A percentile compares a stretch with the other conserved stretches of the same genome.
These are phyloP conservation scores for Polydrusus tereticollis DNA, from an alignment of 2,888 invertebrate species.

Conservation along the genomic window DNA sequence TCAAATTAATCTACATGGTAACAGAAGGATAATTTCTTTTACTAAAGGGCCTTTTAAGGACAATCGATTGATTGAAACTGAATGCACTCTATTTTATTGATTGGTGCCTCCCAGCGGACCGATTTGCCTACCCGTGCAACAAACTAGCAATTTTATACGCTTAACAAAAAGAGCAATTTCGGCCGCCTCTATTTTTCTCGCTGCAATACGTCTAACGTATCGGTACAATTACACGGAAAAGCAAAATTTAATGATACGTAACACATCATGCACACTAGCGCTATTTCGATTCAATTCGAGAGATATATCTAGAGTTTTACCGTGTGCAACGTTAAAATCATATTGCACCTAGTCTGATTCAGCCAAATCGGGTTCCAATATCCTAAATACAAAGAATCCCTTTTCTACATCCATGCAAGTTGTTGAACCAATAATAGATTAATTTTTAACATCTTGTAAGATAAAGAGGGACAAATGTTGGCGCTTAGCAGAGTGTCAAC, in stretches of 20 bases:
- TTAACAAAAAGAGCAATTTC: constrained; percentile 17
- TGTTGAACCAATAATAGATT: too few species aligned
- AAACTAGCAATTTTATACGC: constrained; percentile 19
- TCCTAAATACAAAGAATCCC: too few species aligned
- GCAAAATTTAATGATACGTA: constrained; percentile 62
- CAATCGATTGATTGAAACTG: too few species aligned
- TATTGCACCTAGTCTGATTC: too few species aligned
- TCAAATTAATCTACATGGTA: too few species aligned
- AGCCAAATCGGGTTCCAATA: too few species aligned
- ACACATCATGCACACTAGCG: constrained; percentile 58
- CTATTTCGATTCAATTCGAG: constrained; percentile 55
- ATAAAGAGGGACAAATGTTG: neutral
- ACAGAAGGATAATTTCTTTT: too few species aligned
- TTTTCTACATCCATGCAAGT: too few species aligned
- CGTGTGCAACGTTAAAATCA: neutral
- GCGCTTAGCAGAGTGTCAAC: too few species aligned
- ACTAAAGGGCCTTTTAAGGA: too few species aligned
- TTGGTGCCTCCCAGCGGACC: neutral
- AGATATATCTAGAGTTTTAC: neutral
- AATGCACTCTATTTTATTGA: constrained; percentile 4
- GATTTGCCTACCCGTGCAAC: constrained; percentile 4
- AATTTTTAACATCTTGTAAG: too few species aligned
- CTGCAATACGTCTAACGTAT: constrained; percentile 59
- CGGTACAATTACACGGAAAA: constrained; percentile 61
- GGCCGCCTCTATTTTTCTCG: constrained; percentile 52